Percentiles rank a stretch among this genome's conserved stretches.
Evolutionary conservation across 2,888 invertebrate species (phyloP).

Genomic region (Tortrix viridana): DNA sequence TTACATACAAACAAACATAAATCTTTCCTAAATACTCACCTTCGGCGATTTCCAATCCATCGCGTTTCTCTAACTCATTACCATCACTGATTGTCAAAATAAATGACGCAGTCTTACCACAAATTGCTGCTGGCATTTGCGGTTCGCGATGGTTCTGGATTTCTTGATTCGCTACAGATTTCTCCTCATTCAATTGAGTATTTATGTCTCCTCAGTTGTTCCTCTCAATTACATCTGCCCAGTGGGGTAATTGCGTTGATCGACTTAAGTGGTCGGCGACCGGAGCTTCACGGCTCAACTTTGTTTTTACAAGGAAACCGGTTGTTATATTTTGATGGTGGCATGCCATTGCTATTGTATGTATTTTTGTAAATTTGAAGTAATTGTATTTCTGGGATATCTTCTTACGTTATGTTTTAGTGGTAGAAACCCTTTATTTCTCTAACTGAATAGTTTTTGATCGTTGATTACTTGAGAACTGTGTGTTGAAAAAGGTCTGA

Average conservation of each 20-base stretch:
- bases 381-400: constrained; percentile 3
- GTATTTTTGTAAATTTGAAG: constrained; percentile 8
- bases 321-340: constrained; percentile 42
- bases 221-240: constrained; percentile 49
- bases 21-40: background rate
- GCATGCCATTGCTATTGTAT: constrained; percentile 18
- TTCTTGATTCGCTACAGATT: constrained; percentile 31
- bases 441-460: no score
- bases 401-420: background rate
- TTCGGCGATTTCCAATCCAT: background rate
- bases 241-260: constrained; percentile 52
- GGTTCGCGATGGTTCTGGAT: constrained; percentile 21
- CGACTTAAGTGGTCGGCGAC: constrained; percentile 53
- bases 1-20: background rate
- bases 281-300: constrained; percentile 22
- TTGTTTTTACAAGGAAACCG: constrained; percentile 43
- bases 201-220: constrained; percentile 46
- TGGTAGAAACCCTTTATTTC: background rate
- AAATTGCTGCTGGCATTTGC: constrained; percentile 32
- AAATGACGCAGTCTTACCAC: constrained; percentile 26
- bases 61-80: constrained; percentile 27
- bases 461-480: background rate
- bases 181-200: constrained; percentile 37
- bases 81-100: constrained; percentile 25
- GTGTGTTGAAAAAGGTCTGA: no score